phyloP scores from a whole-genome alignment of 2,113 vertebrate species.

The Tyrannus savana region DNA sequence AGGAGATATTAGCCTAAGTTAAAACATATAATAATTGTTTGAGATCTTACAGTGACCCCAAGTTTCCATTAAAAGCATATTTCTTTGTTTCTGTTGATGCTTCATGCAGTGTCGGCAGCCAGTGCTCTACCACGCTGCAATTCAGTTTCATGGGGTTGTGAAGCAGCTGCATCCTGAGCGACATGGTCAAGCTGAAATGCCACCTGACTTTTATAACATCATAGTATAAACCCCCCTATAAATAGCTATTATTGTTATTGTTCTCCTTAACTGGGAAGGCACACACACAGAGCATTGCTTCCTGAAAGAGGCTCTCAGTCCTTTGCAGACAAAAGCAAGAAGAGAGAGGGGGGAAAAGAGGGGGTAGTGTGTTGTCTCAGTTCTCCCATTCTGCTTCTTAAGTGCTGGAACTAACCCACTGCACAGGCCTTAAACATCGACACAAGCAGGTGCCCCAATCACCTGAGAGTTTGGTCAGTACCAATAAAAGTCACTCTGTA shows the following conservation, averaged over 20 bases:
- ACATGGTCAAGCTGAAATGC: not conserved
- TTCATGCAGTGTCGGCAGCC: not conserved
- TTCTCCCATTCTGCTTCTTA: not conserved
- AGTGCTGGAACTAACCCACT: not conserved
- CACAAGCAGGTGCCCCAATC: slow-evolving; percentile 30
- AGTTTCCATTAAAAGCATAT: not conserved
- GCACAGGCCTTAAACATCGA: not conserved
- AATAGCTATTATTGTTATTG: not conserved
- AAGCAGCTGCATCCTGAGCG: not conserved
- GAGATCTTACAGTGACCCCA: not conserved
- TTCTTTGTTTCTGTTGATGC: not conserved
- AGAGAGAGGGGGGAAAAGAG: accelerated
- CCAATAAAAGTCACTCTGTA: slow-evolving; percentile 55
- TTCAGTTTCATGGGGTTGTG: not conserved
- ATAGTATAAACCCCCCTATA: not conserved
- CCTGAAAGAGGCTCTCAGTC: not conserved
- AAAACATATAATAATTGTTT: not conserved
- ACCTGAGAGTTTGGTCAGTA: slow-evolving; percentile 31
- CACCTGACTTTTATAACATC: not conserved
- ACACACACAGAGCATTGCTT: not conserved
- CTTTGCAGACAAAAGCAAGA: not conserved
- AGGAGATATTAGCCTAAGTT: not conserved
- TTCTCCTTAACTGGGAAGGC: not conserved
- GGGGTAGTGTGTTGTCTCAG: not conserved
- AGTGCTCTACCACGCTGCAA: not conserved